phyloP scores from a whole-genome alignment of 2,888 invertebrate genomes.

The Pseudococcus longispinus region DNA sequence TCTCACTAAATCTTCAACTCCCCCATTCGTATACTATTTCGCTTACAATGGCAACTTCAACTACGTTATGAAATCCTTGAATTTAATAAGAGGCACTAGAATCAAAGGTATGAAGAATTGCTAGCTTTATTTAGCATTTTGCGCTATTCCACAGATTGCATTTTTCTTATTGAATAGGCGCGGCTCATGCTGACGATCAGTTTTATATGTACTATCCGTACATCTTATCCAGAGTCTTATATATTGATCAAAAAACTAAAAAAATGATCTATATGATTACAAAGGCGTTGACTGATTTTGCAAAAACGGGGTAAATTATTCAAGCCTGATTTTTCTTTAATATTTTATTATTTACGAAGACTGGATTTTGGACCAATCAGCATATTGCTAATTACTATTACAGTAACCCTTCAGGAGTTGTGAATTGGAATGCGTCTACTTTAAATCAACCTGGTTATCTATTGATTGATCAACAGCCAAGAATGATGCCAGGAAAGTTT shows the following conservation, averaged over 20 bases:
- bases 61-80: not conserved
- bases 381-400: not conserved
- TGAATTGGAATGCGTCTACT: not conserved
- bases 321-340: not conserved
- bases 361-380: not conserved
- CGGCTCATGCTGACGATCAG: not conserved
- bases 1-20: not conserved
- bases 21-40: not conserved
- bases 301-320: not conserved
- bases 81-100: not conserved
- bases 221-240: not conserved
- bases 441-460: not conserved
- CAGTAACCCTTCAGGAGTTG: not conserved
- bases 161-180: not conserved
- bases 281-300: not conserved
- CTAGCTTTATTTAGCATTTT: not conserved
- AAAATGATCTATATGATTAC: not conserved
- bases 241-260: not conserved
- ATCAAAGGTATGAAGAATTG: not conserved
- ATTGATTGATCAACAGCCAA: not conserved
- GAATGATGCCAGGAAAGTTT: not conserved
- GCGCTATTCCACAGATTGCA: not conserved
- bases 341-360: not conserved
- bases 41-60: not conserved
- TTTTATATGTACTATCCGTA: not conserved